phyloP scores from a whole-genome alignment of 1,140 invertebrate species.

The Argopecten irradians region DNA sequence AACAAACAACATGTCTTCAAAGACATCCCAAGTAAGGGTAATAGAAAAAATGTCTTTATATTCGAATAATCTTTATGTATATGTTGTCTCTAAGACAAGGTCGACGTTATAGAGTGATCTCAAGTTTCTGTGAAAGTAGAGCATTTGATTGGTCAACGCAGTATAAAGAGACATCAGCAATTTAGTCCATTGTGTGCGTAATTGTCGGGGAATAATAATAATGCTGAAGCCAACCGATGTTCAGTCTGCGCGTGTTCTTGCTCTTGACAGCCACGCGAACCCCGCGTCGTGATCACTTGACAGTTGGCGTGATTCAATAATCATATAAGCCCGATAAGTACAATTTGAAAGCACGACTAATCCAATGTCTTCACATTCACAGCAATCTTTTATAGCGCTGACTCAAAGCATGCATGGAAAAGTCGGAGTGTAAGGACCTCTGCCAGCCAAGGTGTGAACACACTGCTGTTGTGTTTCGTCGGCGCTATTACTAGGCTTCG shows the following conservation, averaged over 20 bases:
- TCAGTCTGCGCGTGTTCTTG: background rate
- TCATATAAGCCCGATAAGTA: background rate
- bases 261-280: background rate
- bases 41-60: no score
- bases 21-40: no score
- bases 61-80: no score
- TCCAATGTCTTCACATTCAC: background rate
- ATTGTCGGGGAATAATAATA: background rate
- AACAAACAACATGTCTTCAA: no score
- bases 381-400: background rate
- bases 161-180: background rate
- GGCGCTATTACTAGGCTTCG: background rate
- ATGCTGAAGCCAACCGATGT: background rate
- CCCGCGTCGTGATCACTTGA: background rate
- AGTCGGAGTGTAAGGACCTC: background rate
- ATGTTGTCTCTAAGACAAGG: no score
- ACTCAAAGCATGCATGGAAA: background rate
- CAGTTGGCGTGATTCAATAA: conserved; percentile 17
- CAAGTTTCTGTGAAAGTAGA: background rate
- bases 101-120: no score
- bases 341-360: conserved; percentile 9
- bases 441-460: background rate
- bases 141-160: background rate
- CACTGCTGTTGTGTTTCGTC: background rate
- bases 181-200: background rate